Evolutionary conservation across 2,113 vertebrate genomes (phyloP), one percentile per base, ranked within the genome.

Genomic region (Sterrhoptilus dennistouni): DNA sequence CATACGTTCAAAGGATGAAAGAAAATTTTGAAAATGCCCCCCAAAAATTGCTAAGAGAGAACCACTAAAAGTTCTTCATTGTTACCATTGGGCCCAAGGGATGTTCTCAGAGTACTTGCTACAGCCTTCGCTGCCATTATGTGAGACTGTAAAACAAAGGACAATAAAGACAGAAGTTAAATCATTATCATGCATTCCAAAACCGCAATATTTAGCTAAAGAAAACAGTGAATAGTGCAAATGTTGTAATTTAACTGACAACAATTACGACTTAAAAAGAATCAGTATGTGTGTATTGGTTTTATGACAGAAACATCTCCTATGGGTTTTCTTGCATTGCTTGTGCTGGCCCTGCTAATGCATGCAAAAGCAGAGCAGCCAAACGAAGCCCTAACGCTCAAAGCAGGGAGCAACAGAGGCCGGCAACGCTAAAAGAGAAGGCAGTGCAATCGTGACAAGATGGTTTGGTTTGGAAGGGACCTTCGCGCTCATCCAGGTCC

Each of bases 51-150:
- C 12, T 25, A 35, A 14, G 12, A 60, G 42, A 57, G 6, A 57
- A 22, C 0, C 1, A 38, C 21, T 42, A 33, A 5, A 36, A 35
- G 42, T 6, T 70, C 42, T 66, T 85, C 2, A 40, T 65, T 40
- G 35, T 93, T 95, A 99, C 99, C 99, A 79, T 99, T 99, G 47
- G 99, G 99, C 64, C 99, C 99, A 76, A 99, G 97, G 8, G 99
- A 99, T 31, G 99, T 99, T 97, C 96, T 99, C 65, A 99, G 98
- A 31, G 99, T 99, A 88, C 98, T 99, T 44, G 99, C 99, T n/a
- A 99, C 99, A 40, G 99, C 99, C 84, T 99, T 99, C 29, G 98
- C 99, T 96, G 99, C 99, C 99, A 99, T 99, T 90, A 99, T 99
- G 72, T 99, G 99, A 95, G 99, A 99, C 99, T 99, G 91, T 38